Percentiles rank a stretch among this genome's conserved stretches.
Conservation (phyloP, 2,797 vertebrate genomes). For the Cirrhinus mrigala region DNA sequence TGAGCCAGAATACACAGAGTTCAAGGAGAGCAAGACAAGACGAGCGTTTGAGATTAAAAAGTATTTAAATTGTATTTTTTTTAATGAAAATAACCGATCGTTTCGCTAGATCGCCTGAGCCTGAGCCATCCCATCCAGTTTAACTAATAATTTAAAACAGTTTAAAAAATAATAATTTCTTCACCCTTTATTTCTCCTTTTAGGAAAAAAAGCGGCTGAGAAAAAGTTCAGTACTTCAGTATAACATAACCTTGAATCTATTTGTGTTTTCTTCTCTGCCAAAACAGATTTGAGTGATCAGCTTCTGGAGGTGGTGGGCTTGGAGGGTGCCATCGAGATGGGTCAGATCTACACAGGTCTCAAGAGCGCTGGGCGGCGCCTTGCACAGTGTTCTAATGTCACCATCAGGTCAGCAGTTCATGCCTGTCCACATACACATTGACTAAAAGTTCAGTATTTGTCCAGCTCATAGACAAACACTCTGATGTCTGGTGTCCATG, state of each 20-base stretch:
- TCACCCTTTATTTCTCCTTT: background rate
- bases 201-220: too few relatives aligned
- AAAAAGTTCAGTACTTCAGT: background rate
- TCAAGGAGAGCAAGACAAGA: too few relatives aligned
- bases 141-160: background rate
- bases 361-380: conserved; percentile 91
- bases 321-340: conserved; percentile 97
- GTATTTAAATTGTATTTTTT: too few relatives aligned
- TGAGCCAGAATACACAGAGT: too few relatives aligned
- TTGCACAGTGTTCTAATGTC: conserved; percentile 91
- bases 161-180: background rate
- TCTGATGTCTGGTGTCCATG: background rate
- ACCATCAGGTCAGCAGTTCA: conserved; percentile 85
- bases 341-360: conserved; percentile 97
- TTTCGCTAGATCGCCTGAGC: too few relatives aligned
- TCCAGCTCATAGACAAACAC: conserved; percentile 42
- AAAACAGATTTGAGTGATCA: conserved; percentile 81
- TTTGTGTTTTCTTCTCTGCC: conserved; percentile 19
- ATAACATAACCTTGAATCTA: background rate
- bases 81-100: too few relatives aligned
- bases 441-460: conserved; percentile 3
- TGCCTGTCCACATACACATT: conserved; percentile 21
- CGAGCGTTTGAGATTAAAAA: too few relatives aligned
- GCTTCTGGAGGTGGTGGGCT: conserved; percentile 89
- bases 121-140: background rate